A percentile compares a stretch with the other conserved stretches of the same genome.
Conservation (phyloP, 1,140 invertebrate species). For the Phenacoccus solenopsis region DNA sequence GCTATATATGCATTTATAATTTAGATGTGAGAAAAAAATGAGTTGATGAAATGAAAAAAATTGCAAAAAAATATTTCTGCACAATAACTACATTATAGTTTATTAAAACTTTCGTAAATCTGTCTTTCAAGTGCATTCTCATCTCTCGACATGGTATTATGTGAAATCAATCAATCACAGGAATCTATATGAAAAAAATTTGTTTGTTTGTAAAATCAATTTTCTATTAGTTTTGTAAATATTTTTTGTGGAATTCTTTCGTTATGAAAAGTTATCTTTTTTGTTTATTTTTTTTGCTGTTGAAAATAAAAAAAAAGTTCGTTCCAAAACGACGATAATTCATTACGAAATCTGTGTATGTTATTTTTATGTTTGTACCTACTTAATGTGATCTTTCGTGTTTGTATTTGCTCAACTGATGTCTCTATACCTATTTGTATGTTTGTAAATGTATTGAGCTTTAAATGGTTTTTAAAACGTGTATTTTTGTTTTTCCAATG, state of each 20-base stretch:
- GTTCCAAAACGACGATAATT: background rate
- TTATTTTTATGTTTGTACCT: constrained; percentile 17
- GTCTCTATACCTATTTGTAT: constrained; percentile 16
- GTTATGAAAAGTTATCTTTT: background rate
- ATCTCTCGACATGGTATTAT: background rate
- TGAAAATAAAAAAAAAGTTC: background rate
- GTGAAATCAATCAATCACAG: background rate
- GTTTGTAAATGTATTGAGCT: constrained; percentile 16
- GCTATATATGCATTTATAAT: background rate
- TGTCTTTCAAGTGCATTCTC: background rate
- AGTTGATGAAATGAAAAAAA: no score
- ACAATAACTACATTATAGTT: background rate
- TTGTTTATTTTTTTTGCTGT: background rate
- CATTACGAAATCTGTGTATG: background rate
- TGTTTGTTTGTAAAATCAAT: background rate
- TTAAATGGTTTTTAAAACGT: constrained; percentile 13
- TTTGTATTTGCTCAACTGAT: constrained; percentile 15
- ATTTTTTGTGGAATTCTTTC: background rate
- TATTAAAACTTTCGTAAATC: background rate
- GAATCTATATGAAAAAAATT: background rate
- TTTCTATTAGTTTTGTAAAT: background rate
- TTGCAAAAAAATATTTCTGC: background rate
- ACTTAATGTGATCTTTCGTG: constrained; percentile 13
- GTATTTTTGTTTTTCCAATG: constrained; percentile 6
- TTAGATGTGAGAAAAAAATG: no score